Conservation (phyloP, 53 echinoderm and acorn worm species). For the Mesocentrotus franciscanus region DNA sequence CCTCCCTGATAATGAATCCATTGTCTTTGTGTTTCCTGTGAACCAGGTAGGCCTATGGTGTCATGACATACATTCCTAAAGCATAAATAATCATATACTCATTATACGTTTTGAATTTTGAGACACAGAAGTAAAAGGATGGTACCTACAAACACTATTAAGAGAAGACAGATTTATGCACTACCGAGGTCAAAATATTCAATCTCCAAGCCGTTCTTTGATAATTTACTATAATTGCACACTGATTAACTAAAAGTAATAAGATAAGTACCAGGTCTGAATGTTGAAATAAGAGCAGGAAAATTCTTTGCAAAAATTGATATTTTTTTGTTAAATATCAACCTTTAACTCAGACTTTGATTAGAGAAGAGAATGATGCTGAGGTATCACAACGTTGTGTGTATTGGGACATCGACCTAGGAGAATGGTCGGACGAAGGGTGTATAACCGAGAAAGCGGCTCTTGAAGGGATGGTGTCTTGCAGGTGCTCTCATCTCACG, state of each 20-base stretch:
- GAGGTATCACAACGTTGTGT: background rate
- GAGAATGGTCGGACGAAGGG: conserved; percentile 1
- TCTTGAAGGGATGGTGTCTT: background rate
- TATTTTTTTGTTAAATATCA: too few relatives aligned
- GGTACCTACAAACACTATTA: too few relatives aligned
- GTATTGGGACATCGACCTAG: background rate
- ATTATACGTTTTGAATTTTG: too few relatives aligned
- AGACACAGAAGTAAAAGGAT: too few relatives aligned
- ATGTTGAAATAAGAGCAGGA: too few relatives aligned
- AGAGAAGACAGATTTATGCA: too few relatives aligned
- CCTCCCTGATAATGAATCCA: background rate
- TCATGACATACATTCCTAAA: background rate
- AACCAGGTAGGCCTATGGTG: background rate
- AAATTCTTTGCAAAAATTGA: too few relatives aligned
- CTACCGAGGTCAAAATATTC: background rate
- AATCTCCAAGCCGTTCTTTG: background rate
- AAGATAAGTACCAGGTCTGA: too few relatives aligned
- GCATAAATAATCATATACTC: too few relatives aligned
- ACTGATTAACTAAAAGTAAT: too few relatives aligned
- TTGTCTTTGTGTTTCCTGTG: conserved; percentile 30
- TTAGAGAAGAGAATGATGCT: background rate
- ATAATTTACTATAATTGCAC: background rate
- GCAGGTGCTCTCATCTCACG: conserved; percentile 41
- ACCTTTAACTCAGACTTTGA: background rate
- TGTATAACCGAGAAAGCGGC: background rate